Evolutionary conservation across 2,888 invertebrate species (phyloP).

Genomic region (Ormyrus pomaceus): DNA sequence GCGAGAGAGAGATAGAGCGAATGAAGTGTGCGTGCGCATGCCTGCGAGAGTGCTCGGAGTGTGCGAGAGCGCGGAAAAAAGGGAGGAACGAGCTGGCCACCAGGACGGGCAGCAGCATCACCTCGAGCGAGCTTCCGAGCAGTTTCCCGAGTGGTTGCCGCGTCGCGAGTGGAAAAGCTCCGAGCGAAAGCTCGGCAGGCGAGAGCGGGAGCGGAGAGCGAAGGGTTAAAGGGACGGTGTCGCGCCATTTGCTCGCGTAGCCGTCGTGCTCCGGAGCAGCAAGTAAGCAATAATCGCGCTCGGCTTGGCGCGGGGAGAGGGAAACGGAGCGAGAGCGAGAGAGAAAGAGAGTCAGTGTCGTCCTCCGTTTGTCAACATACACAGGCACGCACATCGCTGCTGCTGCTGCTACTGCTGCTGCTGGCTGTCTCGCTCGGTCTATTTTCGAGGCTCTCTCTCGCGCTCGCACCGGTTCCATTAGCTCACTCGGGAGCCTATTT

Average conservation of each 20-base stretch:
- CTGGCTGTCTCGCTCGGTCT: constrained; percentile 15
- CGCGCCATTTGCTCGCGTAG: too few species aligned
- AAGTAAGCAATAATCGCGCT: neutral
- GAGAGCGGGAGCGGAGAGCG: neutral
- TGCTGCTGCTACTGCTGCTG: neutral
- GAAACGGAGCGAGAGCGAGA: constrained; percentile 40
- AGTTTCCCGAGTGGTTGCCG: neutral
- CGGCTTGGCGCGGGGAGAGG: neutral
- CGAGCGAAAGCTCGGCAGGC: neutral
- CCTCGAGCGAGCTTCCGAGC: too few species aligned
- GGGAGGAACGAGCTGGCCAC: neutral
- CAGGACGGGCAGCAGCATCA: too few species aligned
- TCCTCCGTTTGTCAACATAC: constrained; percentile 19
- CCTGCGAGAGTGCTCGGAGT: neutral
- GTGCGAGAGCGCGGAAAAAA: constrained; percentile 1
- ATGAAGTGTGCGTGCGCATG: neutral
- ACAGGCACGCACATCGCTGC: neutral
- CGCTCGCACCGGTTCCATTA: constrained; percentile 15
- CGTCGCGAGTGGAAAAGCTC: neutral
- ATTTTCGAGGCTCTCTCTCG: constrained; percentile 35
- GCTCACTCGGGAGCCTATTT: constrained; percentile 19
- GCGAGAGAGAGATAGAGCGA: constrained; percentile 42
- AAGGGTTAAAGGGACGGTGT: neutral
- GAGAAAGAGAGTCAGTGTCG: constrained; percentile 16
- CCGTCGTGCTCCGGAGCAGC: neutral